Conservation (phyloP, 2,797 vertebrate species). For the Sebastes flavidus region DNA sequence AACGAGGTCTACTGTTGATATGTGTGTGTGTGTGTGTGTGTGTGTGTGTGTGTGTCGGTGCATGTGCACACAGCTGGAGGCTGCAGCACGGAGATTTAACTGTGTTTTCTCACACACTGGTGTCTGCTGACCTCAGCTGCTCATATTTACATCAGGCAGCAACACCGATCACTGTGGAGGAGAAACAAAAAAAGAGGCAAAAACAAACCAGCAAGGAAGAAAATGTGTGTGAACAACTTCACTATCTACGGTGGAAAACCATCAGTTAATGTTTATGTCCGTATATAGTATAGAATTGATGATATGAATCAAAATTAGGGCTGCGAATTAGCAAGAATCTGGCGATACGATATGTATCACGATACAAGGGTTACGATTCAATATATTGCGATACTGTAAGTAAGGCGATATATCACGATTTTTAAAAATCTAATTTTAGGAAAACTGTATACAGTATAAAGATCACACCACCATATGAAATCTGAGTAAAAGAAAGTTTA, state of each 20-base stretch:
- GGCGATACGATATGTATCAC: no score
- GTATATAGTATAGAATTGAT: neutral
- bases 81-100: slow-evolving; percentile 71
- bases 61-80: slow-evolving; percentile 68
- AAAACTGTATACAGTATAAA: no score
- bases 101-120: slow-evolving; percentile 84
- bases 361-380: no score
- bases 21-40: slow-evolving; percentile 45
- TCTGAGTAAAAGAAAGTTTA: no score
- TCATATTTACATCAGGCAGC: slow-evolving; percentile 81
- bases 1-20: slow-evolving; percentile 12
- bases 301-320: neutral
- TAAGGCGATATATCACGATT: accelerated
- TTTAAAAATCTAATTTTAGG: no score
- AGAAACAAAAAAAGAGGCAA: neutral
- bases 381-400: no score
- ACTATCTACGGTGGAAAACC: neutral
- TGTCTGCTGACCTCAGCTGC: slow-evolving; percentile 84
- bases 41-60: slow-evolving; percentile 49
- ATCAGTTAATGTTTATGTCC: neutral
- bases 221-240: neutral
- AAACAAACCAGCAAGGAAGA: slow-evolving; percentile 35
- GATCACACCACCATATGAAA: no score
- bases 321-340: no score
- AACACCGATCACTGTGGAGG: slow-evolving; percentile 38